Evolutionary conservation across 2,888 invertebrate genomes (phyloP).

Genomic region (Drosophila recens): DNA sequence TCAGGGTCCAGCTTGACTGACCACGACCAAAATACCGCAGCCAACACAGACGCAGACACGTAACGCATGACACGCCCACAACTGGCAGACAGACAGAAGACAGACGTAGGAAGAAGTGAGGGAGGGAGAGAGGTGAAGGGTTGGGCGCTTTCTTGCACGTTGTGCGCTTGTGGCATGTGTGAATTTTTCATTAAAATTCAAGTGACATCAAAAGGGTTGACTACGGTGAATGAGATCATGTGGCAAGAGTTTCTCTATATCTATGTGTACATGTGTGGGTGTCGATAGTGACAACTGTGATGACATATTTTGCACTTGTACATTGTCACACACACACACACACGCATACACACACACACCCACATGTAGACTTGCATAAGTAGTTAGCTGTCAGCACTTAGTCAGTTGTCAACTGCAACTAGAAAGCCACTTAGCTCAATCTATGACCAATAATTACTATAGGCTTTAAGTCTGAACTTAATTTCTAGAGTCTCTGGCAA

Average conservation of each 20-base stretch:
- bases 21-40: slow-evolving; percentile 68
- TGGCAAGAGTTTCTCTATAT: slow-evolving; percentile 24
- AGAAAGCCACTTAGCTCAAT: slow-evolving; percentile 44
- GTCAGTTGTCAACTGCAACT: slow-evolving; percentile 62
- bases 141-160: slow-evolving; percentile 57
- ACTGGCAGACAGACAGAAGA: slow-evolving; percentile 15
- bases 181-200: slow-evolving; percentile 83
- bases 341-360: slow-evolving; percentile 21
- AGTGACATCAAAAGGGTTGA: slow-evolving; percentile 83
- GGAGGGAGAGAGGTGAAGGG: not conserved
- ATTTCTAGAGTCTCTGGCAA: slow-evolving; percentile 22
- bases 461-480: slow-evolving; percentile 59
- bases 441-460: slow-evolving; percentile 60
- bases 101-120: not conserved
- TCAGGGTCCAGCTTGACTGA: slow-evolving; percentile 62
- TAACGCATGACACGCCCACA: slow-evolving; percentile 54
- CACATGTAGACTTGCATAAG: slow-evolving; percentile 59
- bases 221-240: slow-evolving; percentile 47
- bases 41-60: slow-evolving; percentile 56
- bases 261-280: slow-evolving; percentile 48
- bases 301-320: slow-evolving; percentile 80
- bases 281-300: slow-evolving; percentile 82
- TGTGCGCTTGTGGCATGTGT: slow-evolving; percentile 79
- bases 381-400: slow-evolving; percentile 66
- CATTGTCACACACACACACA: slow-evolving; percentile 57